Base-by-base conservation (phyloP, 2,888 invertebrate genomes). In the Pardosa pseudoannulata region DNA sequence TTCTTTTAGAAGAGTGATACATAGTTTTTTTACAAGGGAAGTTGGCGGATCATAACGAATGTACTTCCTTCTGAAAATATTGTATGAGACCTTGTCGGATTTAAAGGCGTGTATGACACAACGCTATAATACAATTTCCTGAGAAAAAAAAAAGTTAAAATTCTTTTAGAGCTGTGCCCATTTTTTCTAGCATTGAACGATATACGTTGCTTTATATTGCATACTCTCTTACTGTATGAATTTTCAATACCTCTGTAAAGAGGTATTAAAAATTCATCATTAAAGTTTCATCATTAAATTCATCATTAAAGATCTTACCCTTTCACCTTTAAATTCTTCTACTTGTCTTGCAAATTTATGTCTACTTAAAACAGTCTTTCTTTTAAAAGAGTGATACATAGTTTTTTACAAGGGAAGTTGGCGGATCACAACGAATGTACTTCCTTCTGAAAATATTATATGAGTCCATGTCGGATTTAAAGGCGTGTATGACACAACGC, bases 281-380 rank as follows among this genome's bases (percentile, higher is more conserved):
- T n/a, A n/a, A n/a, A n/a, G n/a, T n/a, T n/a, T n/a, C n/a, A n/a
- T n/a, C n/a, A n/a, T n/a, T n/a, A n/a, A n/a, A n/a, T n/a, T n/a
- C n/a, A n/a, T n/a, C n/a, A n/a, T n/a, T n/a, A n/a, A n/a, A n/a
- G n/a, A n/a, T 9, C 41, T 46, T 46, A 16, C 41, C 41, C 16
- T 46, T 46, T 16, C 9, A 5, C n/a, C 41, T 46, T 46, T 46
- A 36, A 5, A 13, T 46, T 46, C 41, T 46, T 46, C 41, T 16
- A 46, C 41, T 46, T 46, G 41, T 46, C 16, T 46, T 46, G 41
- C 41, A 46, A 46, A 46, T 46, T 46, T 46, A 46, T 46, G 9
- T 46, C 9, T 46, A 9, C 41, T 46, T 46, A 16, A 46, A 16
- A 16, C 2, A 46, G 41, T 46, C 16, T 46, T 16, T 46, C 16